These are phyloP conservation scores for Cryptoleucopteryx plumbea DNA, from an alignment of 2,113 vertebrate genomes.

Conservation along the genomic window DNA sequence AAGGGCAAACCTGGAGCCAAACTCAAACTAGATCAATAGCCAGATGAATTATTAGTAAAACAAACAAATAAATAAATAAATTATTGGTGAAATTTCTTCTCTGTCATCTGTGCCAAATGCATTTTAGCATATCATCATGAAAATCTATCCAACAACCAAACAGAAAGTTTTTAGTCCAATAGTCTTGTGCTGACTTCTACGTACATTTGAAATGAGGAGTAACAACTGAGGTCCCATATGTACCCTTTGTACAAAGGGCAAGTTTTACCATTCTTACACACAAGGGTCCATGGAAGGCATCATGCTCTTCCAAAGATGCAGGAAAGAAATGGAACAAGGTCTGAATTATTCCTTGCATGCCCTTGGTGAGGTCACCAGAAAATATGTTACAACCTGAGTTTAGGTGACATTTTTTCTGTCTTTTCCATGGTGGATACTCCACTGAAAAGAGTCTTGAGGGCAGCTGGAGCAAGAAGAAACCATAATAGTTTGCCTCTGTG, in stretches of 20 bases:
- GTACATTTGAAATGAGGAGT: neutral
- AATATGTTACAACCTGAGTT: neutral
- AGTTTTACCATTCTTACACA: neutral
- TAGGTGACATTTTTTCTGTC: neutral
- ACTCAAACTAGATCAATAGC: conserved; percentile 1
- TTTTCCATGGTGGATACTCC: neutral
- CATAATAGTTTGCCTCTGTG: neutral
- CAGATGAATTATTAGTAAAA: neutral
- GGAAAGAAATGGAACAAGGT: neutral
- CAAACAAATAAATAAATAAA: neutral
- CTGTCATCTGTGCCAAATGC: neutral
- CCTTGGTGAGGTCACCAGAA: neutral
- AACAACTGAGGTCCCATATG: neutral
- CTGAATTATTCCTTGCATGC: neutral
- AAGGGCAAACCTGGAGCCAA: conserved; percentile 2
- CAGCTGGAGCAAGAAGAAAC: neutral
- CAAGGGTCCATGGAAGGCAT: neutral
- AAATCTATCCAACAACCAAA: neutral
- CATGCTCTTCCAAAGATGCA: neutral
- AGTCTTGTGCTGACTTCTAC: neutral
- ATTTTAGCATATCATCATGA: neutral
- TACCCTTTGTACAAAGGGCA: neutral
- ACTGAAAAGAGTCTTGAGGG: neutral
- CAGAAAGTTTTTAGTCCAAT: neutral
- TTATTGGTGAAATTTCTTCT: neutral